Evolutionary conservation across 2,113 vertebrate genomes (phyloP).

Genomic region (Alligator mississippiensis): DNA sequence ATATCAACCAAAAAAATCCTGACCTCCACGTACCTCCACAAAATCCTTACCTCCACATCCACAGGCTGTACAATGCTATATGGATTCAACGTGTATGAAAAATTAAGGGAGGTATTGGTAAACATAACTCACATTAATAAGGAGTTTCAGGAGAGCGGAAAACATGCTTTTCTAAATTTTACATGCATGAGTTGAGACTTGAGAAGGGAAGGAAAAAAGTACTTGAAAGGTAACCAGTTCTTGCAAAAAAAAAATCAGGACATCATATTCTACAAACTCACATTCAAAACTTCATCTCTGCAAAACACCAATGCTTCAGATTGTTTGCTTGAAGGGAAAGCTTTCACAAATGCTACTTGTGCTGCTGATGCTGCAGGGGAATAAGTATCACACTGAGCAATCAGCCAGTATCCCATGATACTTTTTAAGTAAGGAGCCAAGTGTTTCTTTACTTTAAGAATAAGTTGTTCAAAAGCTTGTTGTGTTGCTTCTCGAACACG

Average conservation of each 20-base stretch:
- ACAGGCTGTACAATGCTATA: not conserved
- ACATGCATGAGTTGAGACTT: not conserved
- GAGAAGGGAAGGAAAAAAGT: no score
- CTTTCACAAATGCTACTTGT: slow-evolving; percentile 90
- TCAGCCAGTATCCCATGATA: slow-evolving; percentile 98
- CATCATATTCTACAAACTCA: slow-evolving; percentile 76
- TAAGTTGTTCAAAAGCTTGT: slow-evolving; percentile 93
- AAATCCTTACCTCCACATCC: not conserved
- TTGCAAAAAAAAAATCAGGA: not conserved
- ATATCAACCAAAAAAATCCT: no score
- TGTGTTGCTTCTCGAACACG: slow-evolving; percentile 96
- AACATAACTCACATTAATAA: not conserved
- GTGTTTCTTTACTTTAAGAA: slow-evolving; percentile 94
- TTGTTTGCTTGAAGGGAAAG: slow-evolving; percentile 93
- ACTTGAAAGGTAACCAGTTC: no score
- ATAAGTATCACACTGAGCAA: slow-evolving; percentile 96
- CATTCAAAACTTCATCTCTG: slow-evolving; percentile 93
- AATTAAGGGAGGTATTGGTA: not conserved
- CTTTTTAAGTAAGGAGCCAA: slow-evolving; percentile 95
- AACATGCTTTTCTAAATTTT: not conserved
- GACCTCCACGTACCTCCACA: not conserved
- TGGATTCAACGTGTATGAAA: not conserved
- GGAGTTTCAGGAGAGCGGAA: not conserved
- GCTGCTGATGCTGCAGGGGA: slow-evolving; percentile 92
- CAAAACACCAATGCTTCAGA: slow-evolving; percentile 94